Evolutionary conservation across 2,797 vertebrate species (phyloP).

Genomic region (Sebastes taczanowskii): DNA sequence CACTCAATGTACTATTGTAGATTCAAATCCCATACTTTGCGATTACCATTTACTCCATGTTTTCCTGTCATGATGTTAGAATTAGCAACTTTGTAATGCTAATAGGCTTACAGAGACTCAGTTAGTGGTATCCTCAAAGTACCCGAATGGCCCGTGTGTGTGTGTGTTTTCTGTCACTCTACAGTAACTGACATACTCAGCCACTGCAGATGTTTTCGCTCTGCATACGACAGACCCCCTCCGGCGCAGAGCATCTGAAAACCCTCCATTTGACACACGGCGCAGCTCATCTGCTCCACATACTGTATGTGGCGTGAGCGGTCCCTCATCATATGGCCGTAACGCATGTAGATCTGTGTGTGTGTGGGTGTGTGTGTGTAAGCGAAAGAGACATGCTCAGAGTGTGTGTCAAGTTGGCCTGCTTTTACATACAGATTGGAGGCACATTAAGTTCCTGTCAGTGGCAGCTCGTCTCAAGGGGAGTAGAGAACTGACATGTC

Average conservation of each 20-base stretch:
- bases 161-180: conserved; percentile 14
- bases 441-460: conserved; percentile 54
- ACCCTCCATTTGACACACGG: conserved; percentile 54
- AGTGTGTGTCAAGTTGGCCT: conserved; percentile 20
- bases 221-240: conserved; percentile 40
- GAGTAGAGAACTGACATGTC: conserved; percentile 26
- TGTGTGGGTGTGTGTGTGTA: neutral
- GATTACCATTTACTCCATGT: neutral
- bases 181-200: conserved; percentile 39
- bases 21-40: neutral
- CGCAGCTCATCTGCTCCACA: conserved; percentile 36
- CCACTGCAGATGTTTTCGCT: conserved; percentile 63
- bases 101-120: conserved; percentile 49
- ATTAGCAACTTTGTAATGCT: conserved; percentile 46
- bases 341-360: conserved; percentile 5
- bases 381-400: conserved; percentile 25
- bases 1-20: neutral
- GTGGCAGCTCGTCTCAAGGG: conserved; percentile 38
- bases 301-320: neutral
- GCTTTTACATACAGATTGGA: conserved; percentile 53
- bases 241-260: conserved; percentile 50
- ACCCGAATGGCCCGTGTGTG: neutral
- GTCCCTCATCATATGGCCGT: conserved; percentile 9
- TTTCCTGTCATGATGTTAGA: neutral
- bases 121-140: conserved; percentile 20